phyloP scores from a whole-genome alignment of 2,113 vertebrate genomes.

The Rallus limicola region DNA sequence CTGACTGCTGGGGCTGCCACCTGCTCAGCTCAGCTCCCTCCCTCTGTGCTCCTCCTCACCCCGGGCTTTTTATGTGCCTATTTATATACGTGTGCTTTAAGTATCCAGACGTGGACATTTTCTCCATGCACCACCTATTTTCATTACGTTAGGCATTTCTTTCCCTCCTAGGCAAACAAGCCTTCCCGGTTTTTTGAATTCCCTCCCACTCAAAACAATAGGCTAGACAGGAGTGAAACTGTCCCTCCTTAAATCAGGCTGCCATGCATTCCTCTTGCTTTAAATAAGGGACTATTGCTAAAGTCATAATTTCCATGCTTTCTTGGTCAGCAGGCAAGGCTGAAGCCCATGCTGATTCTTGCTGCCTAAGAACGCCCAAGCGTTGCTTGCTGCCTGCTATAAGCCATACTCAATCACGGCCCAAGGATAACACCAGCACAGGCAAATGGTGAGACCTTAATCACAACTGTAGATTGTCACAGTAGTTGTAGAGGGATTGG shows the following conservation, averaged over 20 bases:
- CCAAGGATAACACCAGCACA: neutral
- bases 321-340: neutral
- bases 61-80: rapidly evolving
- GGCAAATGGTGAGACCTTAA: neutral
- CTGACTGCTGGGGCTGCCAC: rapidly evolving
- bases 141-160: neutral
- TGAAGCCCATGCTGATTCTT: neutral
- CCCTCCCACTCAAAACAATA: neutral
- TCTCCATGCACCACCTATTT: neutral
- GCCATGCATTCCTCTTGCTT: neutral
- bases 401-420: neutral
- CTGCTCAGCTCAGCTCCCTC: rapidly evolving
- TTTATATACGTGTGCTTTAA: neutral
- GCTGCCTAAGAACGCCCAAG: neutral
- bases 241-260: neutral
- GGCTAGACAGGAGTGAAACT: neutral
- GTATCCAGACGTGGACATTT: neutral
- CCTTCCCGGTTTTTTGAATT: neutral
- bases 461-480: neutral
- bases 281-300: neutral
- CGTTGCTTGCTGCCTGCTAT: neutral
- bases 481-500: neutral
- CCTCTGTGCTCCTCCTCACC: neutral
- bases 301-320: neutral
- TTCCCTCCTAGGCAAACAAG: neutral